Conservation (phyloP, 1,140 invertebrate species). For the Helicoverpa zea region DNA sequence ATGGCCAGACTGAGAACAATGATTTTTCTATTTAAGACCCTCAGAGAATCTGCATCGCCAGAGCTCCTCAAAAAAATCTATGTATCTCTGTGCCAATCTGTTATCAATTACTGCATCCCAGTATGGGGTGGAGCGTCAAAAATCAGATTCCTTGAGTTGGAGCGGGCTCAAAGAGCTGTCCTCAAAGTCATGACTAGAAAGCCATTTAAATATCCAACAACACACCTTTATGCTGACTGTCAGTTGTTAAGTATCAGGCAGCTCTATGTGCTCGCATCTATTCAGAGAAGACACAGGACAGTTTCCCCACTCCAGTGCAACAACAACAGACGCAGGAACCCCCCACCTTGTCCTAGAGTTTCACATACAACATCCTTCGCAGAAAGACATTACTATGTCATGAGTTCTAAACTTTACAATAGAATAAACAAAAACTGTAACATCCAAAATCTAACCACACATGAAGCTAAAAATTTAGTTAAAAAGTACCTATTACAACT, state of each 20-base stretch:
- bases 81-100: background rate
- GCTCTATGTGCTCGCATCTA: background rate
- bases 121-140: background rate
- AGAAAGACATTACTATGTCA: background rate
- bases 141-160: background rate
- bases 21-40: background rate
- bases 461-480: background rate
- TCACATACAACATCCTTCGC: background rate
- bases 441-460: background rate
- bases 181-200: background rate
- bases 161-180: conserved; percentile 1
- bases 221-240: background rate
- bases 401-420: background rate
- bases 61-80: background rate
- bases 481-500: too few species aligned
- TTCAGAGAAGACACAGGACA: background rate
- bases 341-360: background rate
- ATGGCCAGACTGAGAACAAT: background rate
- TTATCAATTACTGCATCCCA: background rate
- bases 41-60: background rate
- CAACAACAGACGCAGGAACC: background rate
- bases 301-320: background rate
- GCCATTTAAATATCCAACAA: background rate
- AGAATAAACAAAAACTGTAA: background rate
- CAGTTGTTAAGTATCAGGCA: background rate